Evolutionary conservation across 2,113 vertebrate species (phyloP).

Genomic region (Capreolus pygargus): DNA sequence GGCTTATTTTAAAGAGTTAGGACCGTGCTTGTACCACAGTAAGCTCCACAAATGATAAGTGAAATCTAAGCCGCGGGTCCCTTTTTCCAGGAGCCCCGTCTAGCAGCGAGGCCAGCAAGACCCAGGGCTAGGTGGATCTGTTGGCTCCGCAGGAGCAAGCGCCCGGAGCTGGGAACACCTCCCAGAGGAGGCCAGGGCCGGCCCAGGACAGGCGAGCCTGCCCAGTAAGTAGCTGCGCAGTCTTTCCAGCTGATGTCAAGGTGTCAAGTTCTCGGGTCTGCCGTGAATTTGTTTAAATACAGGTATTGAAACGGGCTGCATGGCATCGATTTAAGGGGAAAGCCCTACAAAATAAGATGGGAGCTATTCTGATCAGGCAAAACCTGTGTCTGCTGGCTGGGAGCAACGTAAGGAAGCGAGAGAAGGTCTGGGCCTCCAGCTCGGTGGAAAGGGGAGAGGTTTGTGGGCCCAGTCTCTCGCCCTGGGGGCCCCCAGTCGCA

Average conservation of each 20-base stretch:
- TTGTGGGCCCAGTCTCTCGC: fast-evolving
- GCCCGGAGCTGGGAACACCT: not conserved
- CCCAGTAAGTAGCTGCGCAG: not conserved
- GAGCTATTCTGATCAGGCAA: not conserved
- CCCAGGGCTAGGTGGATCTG: not conserved
- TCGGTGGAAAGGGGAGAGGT: fast-evolving
- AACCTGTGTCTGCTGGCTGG: not conserved
- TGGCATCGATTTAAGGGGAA: not conserved
- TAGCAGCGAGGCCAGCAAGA: not conserved
- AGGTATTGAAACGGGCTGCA: not conserved
- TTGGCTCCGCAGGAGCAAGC: fast-evolving
- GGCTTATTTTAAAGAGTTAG: not conserved
- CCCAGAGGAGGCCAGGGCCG: not conserved
- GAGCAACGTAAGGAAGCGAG: fast-evolving
- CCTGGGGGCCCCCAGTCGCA: fast-evolving
- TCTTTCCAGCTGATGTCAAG: not conserved
- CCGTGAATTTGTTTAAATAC: not conserved
- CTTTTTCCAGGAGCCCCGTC: not conserved
- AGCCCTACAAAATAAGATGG: not conserved
- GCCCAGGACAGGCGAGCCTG: fast-evolving
- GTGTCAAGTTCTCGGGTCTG: fast-evolving
- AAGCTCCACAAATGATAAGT: not conserved
- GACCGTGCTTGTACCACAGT: not conserved
- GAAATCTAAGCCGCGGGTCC: not conserved
- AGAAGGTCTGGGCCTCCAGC: fast-evolving